A percentile compares a stretch with the other conserved stretches of the same genome.
Evolutionary conservation across 1,140 invertebrate species (phyloP).

Genomic region (Frieseomelitta varia): DNA sequence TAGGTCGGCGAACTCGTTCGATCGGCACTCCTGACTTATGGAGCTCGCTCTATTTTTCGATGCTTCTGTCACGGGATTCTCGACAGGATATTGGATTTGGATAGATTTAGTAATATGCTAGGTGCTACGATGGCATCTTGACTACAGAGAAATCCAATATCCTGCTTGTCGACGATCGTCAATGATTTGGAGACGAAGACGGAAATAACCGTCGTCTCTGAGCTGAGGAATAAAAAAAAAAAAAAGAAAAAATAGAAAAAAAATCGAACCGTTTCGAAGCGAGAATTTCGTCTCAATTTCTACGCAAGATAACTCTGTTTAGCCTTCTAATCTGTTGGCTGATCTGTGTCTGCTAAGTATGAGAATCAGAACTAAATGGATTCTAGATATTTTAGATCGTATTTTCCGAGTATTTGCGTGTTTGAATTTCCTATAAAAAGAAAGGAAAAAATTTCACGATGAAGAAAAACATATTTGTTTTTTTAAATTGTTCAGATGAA

Average conservation of each 20-base stretch:
- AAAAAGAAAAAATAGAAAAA: too few relatives aligned
- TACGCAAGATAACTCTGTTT: neutral
- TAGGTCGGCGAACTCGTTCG: neutral
- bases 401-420: too few relatives aligned
- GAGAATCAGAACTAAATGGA: too few relatives aligned
- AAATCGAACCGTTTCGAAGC: too few relatives aligned
- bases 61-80: slow-evolving; percentile 18
- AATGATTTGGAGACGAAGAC: slow-evolving; percentile 34
- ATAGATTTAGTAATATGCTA: slow-evolving; percentile 40
- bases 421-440: too few relatives aligned
- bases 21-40: neutral
- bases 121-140: neutral
- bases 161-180: slow-evolving; percentile 50
- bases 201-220: slow-evolving; percentile 33
- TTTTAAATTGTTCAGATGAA: too few relatives aligned
- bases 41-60: slow-evolving; percentile 28
- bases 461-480: too few relatives aligned
- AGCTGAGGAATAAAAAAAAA: slow-evolving; percentile 13
- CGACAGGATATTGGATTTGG: slow-evolving; percentile 44
- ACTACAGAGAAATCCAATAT: slow-evolving; percentile 56
- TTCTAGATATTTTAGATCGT: too few relatives aligned
- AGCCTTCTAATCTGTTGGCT: too few relatives aligned
- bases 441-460: too few relatives aligned
- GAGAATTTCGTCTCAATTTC: neutral
- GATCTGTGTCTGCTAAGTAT: too few relatives aligned